Evolutionary conservation across 2,888 invertebrate species (phyloP).

Genomic region (Drosophila niveifrons): DNA sequence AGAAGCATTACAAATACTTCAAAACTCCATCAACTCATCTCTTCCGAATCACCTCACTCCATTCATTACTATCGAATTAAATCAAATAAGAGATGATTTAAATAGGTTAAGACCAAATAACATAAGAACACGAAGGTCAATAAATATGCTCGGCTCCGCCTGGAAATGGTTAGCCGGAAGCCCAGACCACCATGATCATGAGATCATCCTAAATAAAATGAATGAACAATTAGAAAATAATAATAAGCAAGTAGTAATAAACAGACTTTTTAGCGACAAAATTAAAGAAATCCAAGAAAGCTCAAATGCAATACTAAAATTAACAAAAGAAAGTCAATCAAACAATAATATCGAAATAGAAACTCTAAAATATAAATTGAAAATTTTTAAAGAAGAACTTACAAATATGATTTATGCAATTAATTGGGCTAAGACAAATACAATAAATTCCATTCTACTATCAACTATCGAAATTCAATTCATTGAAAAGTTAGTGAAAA

Average conservation of each 20-base stretch:
- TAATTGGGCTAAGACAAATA: background rate
- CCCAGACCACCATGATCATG: slow-evolving; percentile 3
- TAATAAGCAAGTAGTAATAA: slow-evolving; percentile 6
- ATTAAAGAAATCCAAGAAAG: slow-evolving; percentile 3
- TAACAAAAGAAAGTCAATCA: background rate
- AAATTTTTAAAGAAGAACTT: slow-evolving; percentile 3
- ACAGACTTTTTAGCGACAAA: slow-evolving; percentile 4
- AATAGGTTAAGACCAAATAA: slow-evolving; percentile 2
- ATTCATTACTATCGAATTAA: background rate
- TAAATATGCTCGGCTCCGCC: slow-evolving; percentile 8
- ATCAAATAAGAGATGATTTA: background rate
- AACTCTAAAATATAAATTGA: background rate
- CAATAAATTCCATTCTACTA: background rate
- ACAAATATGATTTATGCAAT: slow-evolving; percentile 4
- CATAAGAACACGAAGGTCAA: background rate
- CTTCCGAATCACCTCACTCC: background rate
- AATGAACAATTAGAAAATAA: slow-evolving; percentile 7
- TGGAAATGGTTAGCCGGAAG: slow-evolving; percentile 9
- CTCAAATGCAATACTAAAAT: background rate
- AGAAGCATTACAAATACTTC: background rate
- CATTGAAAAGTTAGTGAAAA: background rate
- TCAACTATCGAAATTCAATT: background rate
- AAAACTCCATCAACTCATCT: slow-evolving; percentile 4
- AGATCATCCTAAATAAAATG: background rate
- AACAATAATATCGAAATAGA: slow-evolving; percentile 1